Conservation (phyloP, 2,888 invertebrate genomes). For the Chrysolina oricalcia region DNA sequence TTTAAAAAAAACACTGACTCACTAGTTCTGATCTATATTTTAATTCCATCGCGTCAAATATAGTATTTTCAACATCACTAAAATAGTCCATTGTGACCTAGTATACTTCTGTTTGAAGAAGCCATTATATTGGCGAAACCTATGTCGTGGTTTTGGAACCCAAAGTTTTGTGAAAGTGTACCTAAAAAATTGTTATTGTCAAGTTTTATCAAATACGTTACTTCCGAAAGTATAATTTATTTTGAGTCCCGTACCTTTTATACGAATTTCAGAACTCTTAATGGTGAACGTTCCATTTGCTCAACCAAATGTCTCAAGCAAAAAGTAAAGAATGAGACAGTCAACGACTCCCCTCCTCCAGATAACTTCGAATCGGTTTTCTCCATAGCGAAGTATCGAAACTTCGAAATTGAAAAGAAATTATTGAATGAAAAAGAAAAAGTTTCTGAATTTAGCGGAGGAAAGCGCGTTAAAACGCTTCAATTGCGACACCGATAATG, state of each 20-base stretch:
- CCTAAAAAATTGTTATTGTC: too few relatives aligned
- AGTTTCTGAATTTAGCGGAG: conserved; percentile 28
- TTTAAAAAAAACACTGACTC: too few relatives aligned
- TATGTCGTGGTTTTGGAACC: too few relatives aligned
- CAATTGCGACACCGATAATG: conserved; percentile 47
- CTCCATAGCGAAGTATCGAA: conserved; percentile 30
- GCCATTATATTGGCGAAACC: too few relatives aligned
- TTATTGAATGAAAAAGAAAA: conserved; percentile 34
- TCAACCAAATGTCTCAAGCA: background rate
- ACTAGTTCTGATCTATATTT: too few relatives aligned
- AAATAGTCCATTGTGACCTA: too few relatives aligned
- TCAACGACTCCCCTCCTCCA: background rate
- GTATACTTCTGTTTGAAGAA: too few relatives aligned
- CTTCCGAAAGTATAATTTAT: too few relatives aligned
- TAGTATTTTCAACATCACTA: too few relatives aligned
- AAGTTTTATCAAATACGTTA: too few relatives aligned
- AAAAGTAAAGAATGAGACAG: background rate
- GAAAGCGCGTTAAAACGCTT: conserved; percentile 31
- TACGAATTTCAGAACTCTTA: background rate
- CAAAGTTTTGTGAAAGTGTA: too few relatives aligned
- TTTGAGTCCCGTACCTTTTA: background rate
- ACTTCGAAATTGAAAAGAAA: conserved; percentile 40
- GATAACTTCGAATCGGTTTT: conserved; percentile 41
- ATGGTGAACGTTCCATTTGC: background rate
- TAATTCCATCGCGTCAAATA: too few relatives aligned